Percentiles rank a stretch among this genome's conserved stretches.
phyloP scores from a whole-genome alignment of 30 jellyfish, hydroid and myxozoan genomes.

The Catostylus mosaicus region DNA sequence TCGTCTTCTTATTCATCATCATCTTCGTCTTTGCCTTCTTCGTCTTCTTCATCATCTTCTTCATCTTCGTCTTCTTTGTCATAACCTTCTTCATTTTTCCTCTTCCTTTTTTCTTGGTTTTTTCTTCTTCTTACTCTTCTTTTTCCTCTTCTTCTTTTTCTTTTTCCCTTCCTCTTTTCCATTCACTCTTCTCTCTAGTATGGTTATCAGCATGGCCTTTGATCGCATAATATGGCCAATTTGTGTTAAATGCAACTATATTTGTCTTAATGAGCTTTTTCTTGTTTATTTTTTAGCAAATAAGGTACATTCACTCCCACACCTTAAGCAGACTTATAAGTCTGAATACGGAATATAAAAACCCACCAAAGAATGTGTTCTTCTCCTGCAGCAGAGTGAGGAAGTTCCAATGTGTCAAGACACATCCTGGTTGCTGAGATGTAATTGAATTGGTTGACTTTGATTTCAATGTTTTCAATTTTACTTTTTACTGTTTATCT shows the following conservation, averaged over 20 bases:
- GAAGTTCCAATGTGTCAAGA: too few species aligned
- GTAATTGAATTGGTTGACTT: too few species aligned
- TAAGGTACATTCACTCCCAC: slow-evolving; percentile 49
- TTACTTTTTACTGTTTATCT: too few species aligned
- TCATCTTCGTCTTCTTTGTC: too few species aligned
- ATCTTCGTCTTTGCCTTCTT: too few species aligned
- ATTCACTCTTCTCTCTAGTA: not conserved
- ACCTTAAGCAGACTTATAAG: slow-evolving; percentile 74
- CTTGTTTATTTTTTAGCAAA: slow-evolving; percentile 57
- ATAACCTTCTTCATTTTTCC: not conserved
- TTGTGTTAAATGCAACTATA: not conserved
- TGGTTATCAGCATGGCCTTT: not conserved
- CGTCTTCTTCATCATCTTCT: too few species aligned
- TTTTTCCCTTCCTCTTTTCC: not conserved
- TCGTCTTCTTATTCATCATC: too few species aligned
- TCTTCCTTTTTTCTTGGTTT: not conserved
- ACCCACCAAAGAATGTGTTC: slow-evolving; percentile 81
- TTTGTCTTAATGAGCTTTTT: not conserved
- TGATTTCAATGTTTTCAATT: too few species aligned
- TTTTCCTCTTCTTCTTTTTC: too few species aligned
- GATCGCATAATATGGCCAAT: not conserved
- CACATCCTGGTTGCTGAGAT: too few species aligned
- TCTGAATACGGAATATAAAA: slow-evolving; percentile 63
- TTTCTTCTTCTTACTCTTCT: not conserved
- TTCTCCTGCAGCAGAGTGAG: not conserved